A percentile compares a stretch with the other conserved stretches of the same genome.
Evolutionary conservation across 92 coral and sea anemone genomes (phyloP).

Genomic region (Palythoa grandis): DNA sequence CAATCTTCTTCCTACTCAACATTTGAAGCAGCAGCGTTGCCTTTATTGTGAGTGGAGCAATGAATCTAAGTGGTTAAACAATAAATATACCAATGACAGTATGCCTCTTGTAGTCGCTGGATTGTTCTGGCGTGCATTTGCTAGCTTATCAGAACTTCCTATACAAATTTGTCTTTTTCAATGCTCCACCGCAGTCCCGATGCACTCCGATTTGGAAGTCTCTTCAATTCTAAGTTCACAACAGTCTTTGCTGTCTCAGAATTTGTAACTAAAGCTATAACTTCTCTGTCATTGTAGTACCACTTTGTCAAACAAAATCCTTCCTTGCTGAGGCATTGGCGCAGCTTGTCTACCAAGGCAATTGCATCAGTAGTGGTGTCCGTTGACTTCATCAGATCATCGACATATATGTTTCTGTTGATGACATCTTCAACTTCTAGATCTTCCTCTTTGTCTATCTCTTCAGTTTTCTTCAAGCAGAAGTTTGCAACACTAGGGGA

Average conservation of each 20-base stretch:
- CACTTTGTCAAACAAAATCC: slow-evolving; percentile 24
- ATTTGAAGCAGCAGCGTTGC: slow-evolving; percentile 60
- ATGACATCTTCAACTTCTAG: no score
- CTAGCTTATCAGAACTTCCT: no score
- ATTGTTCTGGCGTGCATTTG: no score
- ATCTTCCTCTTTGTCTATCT: no score
- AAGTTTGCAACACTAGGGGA: no score
- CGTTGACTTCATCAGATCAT: no score
- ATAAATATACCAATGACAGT: slow-evolving; percentile 27
- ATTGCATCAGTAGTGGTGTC: no score
- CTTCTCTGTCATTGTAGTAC: slow-evolving; percentile 58
- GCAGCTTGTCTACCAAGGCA: no score
- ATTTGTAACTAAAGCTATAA: slow-evolving; percentile 15
- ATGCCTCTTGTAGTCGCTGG: slow-evolving; percentile 15
- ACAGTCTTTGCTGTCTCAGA: slow-evolving; percentile 60
- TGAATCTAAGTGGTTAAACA: slow-evolving; percentile 43
- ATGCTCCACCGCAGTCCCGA: slow-evolving; percentile 35
- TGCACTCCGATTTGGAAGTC: slow-evolving; percentile 44
- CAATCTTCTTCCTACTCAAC: no score
- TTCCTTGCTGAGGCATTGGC: no score
- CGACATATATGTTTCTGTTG: no score
- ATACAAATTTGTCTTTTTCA: neutral
- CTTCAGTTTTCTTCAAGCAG: no score
- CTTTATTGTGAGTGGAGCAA: slow-evolving; percentile 40
- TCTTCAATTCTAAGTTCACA: slow-evolving; percentile 52